A percentile compares a stretch with the other conserved stretches of the same genome.
phyloP scores from a whole-genome alignment of 2,888 invertebrate species.

The Epinotia brunnichana region DNA sequence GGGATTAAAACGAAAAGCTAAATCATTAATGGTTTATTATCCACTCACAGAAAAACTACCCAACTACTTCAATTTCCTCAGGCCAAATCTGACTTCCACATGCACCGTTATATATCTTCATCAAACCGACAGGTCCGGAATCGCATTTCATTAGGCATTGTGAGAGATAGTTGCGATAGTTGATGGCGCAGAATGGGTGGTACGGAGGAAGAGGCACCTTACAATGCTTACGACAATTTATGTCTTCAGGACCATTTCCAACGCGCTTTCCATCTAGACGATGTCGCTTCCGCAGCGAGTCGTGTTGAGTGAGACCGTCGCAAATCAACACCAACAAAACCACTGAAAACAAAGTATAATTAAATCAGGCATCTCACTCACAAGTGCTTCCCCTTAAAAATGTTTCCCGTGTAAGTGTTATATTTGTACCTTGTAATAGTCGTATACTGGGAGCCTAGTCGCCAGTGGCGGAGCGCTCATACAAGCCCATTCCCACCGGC shows the following conservation, averaged over 20 bases:
- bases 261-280: no score
- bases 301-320: neutral
- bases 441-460: no score
- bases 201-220: neutral
- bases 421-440: no score
- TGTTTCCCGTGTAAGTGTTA: no score
- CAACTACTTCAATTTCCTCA: neutral
- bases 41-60: neutral
- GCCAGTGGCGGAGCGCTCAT: no score
- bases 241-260: fast-evolving
- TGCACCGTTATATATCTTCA: neutral
- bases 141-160: neutral
- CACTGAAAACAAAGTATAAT: neutral
- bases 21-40: neutral
- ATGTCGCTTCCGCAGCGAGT: neutral
- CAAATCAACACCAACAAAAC: conserved; percentile 1
- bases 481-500: no score
- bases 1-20: neutral
- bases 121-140: neutral
- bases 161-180: neutral
- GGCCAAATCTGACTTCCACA: neutral
- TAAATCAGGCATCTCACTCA: no score
- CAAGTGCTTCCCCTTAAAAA: no score
- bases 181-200: neutral
- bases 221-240: neutral